Evolutionary conservation across 2,113 vertebrate species (phyloP).

Genomic region (Pungitius pungitius): DNA sequence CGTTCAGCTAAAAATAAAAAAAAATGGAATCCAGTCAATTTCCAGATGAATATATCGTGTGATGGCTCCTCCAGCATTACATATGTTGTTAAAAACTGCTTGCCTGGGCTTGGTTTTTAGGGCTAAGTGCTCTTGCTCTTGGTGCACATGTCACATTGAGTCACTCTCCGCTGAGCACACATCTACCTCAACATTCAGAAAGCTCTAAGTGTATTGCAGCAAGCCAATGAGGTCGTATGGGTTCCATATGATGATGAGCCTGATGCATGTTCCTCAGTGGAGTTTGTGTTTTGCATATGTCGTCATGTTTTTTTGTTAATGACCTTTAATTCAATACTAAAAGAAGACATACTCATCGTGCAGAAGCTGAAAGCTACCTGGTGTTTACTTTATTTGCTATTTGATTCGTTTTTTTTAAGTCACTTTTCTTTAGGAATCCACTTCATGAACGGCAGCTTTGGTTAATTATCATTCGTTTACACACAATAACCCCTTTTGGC

Average conservation of each 20-base stretch:
- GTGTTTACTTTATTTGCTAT: neutral
- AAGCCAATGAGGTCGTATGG: constrained; percentile 7
- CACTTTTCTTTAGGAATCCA: neutral
- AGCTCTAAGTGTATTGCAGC: neutral
- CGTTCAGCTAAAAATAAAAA: neutral
- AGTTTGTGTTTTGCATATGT: neutral
- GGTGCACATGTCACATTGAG: constrained; percentile 61
- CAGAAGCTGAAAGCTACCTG: neutral
- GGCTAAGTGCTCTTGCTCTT: constrained; percentile 45
- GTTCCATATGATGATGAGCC: too few relatives aligned
- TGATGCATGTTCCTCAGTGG: constrained; percentile 5
- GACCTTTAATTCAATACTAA: neutral
- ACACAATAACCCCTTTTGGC: neutral
- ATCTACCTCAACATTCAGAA: constrained; percentile 23
- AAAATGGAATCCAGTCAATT: neutral
- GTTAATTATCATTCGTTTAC: neutral
- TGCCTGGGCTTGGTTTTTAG: neutral
- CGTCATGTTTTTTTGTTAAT: constrained; percentile 3
- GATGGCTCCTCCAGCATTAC: neutral
- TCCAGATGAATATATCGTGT: neutral
- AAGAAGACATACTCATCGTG: neutral
- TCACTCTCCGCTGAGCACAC: constrained; percentile 21
- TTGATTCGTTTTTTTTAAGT: neutral
- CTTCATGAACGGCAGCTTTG: neutral
- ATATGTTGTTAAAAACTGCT: neutral